Conservation (phyloP, 1,140 invertebrate genomes). For the Pentalonia nigronervosa region DNA sequence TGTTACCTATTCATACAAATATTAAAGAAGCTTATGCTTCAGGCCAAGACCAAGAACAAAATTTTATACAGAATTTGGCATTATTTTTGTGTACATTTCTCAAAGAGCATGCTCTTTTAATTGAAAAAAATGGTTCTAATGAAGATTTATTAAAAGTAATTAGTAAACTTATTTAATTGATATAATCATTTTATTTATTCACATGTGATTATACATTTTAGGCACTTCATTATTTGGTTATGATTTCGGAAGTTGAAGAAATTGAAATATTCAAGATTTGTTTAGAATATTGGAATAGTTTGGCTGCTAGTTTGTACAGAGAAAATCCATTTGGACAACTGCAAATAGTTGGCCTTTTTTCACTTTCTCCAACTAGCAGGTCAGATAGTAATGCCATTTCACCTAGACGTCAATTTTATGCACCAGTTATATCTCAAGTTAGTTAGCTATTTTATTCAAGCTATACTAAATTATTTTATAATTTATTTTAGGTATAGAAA, state of each 20-base stretch:
- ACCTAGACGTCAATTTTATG: constrained; percentile 73
- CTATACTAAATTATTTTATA: neutral
- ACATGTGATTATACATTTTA: constrained; percentile 62
- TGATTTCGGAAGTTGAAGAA: constrained; percentile 99
- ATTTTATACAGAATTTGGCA: constrained; percentile 98
- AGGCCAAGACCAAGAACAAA: constrained; percentile 96
- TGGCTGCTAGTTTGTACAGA: constrained; percentile 91
- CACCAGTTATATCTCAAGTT: constrained; percentile 81
- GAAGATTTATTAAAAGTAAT: constrained; percentile 73
- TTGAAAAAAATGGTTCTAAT: constrained; percentile 80
- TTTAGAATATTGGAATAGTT: constrained; percentile 97
- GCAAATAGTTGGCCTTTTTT: constrained; percentile 56
- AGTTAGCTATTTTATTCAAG: neutral
- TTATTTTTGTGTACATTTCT: constrained; percentile 97
- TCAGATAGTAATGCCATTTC: constrained; percentile 49
- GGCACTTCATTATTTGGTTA: constrained; percentile 91
- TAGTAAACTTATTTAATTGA: constrained; percentile 24
- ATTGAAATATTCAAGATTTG: constrained; percentile 99
- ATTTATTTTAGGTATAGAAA: neutral
- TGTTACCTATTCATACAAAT: constrained; percentile 89
- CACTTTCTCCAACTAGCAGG: constrained; percentile 53
- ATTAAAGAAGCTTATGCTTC: constrained; percentile 92
- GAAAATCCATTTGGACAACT: constrained; percentile 68
- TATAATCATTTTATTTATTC: neutral
- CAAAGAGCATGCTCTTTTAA: constrained; percentile 91